Percentiles rank a stretch among this genome's conserved stretches.
phyloP scores from a whole-genome alignment of 2,888 invertebrate species.

The Sarcophaga caerulescens region DNA sequence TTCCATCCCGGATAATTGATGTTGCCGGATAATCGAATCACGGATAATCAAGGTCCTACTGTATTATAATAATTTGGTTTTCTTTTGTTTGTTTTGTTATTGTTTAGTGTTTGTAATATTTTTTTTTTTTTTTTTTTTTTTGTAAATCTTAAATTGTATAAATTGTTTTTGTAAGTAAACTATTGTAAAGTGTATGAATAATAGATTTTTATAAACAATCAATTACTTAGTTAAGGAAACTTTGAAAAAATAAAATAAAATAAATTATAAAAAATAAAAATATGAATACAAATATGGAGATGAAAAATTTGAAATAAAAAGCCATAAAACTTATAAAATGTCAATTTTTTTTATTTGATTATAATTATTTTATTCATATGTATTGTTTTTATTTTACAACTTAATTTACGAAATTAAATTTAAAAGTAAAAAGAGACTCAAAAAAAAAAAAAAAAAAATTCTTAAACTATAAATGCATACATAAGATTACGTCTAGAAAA shows the following conservation, averaged over 20 bases:
- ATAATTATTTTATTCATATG: not conserved
- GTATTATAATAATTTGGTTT: not conserved
- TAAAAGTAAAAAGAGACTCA: not conserved
- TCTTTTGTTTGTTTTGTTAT: no score
- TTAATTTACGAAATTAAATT: constrained; percentile 7
- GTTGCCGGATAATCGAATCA: no score
- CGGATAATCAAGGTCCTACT: no score
- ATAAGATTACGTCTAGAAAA: not conserved
- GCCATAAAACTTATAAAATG: not conserved
- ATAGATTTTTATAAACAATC: constrained; percentile 33
- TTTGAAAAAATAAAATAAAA: constrained; percentile 1
- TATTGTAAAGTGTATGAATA: constrained; percentile 10
- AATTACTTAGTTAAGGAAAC: not conserved
- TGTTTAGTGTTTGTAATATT: no score
- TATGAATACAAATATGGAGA: not conserved
- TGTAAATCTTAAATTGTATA: not conserved
- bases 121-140: not conserved
- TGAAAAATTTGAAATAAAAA: not conserved
- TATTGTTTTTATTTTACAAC: not conserved
- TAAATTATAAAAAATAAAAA: not conserved
- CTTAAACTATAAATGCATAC: constrained; percentile 31
- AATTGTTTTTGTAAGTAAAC: no score
- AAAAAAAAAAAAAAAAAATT: constrained; percentile 1
- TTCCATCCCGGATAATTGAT: no score
- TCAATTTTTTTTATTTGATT: not conserved